Evolutionary conservation across 1,140 invertebrate genomes (phyloP), one percentile per base, ranked within the genome.

Genomic region (Bilobella aurantiaca): DNA sequence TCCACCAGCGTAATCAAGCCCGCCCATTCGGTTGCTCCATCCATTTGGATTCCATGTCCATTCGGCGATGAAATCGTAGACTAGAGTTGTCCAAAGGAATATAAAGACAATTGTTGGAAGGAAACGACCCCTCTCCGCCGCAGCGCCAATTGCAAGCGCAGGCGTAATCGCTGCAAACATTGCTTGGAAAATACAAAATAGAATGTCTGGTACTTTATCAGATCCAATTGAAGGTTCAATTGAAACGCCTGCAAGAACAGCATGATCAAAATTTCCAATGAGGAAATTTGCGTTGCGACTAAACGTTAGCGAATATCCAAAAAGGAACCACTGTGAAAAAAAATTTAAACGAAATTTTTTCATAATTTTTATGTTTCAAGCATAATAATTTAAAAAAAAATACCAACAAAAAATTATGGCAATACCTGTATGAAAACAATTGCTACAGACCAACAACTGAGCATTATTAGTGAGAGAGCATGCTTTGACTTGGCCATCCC

Each of bases 131-230:
- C 70, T 18, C 58, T 69, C 70, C 3, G 70, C 70, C 0, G 70
- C 70, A 29, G 70, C 64, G 1, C 71, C 71, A 28, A 73, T 70
- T 23, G 59, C 59, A 3, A 73, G 42, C 3, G 71, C 71, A 34
- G 71, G 71, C 14, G 71, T 73, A 28, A 73, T 73, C 1, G 68
- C 71, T 21, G 68, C 68, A 65, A 70, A 73, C 71, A 70, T 73
- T 27, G 27, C 57, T 59, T 72, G 71, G 29, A 68, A 72, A 2
- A 72, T 42, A 34, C 66, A 73, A 57, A 73, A 73, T 1, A 62
- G 62, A 8, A 73, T 49, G 23, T 65, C 69, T 12, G 71, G 71
- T 30, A 73, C 63, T 61, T 73, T 70, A 2, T 67, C 61, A 8
- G 30, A 56, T 5, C 12, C 64, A n/a, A 57, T 27, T 0, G 56